Conservation (phyloP, 1,140 invertebrate species). For the Leptopilina clavipes region DNA sequence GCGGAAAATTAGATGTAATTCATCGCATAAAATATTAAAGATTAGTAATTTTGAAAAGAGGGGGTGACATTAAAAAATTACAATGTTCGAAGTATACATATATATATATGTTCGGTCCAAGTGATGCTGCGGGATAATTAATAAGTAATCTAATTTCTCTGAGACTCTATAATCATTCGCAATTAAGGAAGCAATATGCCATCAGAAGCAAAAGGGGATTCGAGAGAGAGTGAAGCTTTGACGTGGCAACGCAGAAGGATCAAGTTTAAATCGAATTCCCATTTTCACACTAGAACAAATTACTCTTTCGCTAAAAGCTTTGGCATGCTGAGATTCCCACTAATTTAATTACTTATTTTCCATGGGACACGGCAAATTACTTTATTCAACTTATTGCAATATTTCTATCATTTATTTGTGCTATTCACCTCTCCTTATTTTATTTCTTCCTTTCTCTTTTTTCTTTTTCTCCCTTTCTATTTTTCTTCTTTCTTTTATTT, state of each 20-base stretch:
- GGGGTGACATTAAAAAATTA: no score
- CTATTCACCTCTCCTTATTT: no score
- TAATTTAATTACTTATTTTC: slow-evolving; percentile 48
- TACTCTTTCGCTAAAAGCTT: slow-evolving; percentile 30
- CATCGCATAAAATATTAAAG: no score
- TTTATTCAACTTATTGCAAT: background rate
- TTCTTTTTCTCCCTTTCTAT: no score
- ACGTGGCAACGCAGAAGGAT: slow-evolving; percentile 40
- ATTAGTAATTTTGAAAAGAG: no score
- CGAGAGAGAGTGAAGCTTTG: slow-evolving; percentile 41
- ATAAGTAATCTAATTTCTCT: slow-evolving; percentile 28
- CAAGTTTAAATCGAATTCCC: slow-evolving; percentile 48
- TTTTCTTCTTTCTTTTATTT: no score
- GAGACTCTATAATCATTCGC: slow-evolving; percentile 24
- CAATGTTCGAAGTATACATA: background rate
- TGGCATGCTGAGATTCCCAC: slow-evolving; percentile 2
- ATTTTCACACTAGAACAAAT: slow-evolving; percentile 31
- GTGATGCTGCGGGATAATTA: slow-evolving; percentile 2
- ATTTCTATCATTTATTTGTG: no score
- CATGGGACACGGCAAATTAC: background rate
- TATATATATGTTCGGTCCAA: background rate
- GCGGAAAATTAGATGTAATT: no score
- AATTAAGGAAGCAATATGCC: slow-evolving; percentile 29
- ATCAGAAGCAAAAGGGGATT: slow-evolving; percentile 38
- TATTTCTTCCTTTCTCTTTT: no score